A percentile compares a stretch with the other conserved stretches of the same genome.
Conservation (phyloP, 2,797 vertebrate genomes). For the Anguilla anguilla region DNA sequence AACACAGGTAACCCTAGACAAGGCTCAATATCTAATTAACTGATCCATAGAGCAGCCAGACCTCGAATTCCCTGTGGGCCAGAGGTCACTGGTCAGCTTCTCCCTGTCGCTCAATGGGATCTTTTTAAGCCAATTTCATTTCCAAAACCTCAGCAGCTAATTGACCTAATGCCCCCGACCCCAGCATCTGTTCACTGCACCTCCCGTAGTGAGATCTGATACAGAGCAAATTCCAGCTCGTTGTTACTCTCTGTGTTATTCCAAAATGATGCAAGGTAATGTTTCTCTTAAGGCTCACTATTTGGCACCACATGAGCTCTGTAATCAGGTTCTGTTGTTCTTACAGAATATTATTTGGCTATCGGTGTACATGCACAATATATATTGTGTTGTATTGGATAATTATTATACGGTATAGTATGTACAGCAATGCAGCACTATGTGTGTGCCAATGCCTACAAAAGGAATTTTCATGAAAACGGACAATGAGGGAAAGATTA, state of each 20-base stretch:
- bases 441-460: too few relatives aligned
- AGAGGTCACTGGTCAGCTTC: neutral
- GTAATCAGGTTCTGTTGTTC: too few relatives aligned
- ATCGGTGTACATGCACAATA: too few relatives aligned
- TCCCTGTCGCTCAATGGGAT: neutral
- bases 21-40: neutral
- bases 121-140: constrained; percentile 24
- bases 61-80: neutral
- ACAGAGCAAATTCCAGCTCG: neutral
- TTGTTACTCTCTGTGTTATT: neutral
- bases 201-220: neutral
- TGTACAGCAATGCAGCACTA: too few relatives aligned
- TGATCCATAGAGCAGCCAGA: neutral
- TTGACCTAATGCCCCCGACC: neutral
- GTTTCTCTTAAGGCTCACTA: neutral
- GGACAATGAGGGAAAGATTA: too few relatives aligned
- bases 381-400: too few relatives aligned
- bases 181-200: neutral
- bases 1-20: neutral
- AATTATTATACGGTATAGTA: too few relatives aligned
- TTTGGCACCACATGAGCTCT: too few relatives aligned
- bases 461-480: too few relatives aligned
- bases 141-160: constrained; percentile 5
- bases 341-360: too few relatives aligned
- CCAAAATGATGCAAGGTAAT: neutral